Evolutionary conservation across 2,113 vertebrate genomes (phyloP), one percentile per base, ranked within the genome.

Genomic region (Tauraco erythrolophus): DNA sequence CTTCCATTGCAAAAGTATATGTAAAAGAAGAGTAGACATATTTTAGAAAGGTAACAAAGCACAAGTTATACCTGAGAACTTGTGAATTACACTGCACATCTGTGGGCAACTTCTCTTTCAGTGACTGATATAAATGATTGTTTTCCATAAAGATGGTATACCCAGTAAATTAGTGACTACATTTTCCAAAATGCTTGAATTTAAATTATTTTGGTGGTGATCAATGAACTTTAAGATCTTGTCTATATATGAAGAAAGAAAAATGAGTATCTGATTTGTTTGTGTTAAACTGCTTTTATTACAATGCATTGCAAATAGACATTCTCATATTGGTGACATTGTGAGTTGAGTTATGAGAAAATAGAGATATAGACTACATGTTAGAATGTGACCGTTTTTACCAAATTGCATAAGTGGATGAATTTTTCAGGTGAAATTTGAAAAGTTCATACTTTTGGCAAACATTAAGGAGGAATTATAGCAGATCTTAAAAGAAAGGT

Each of bases 311-410:
- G 9, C 14, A 61, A 78, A 43, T 21, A 71, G 7, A 1, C 35
- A 33, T 75, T 88, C 17, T 43, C 69, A 58, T 65, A n/a, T 45
- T 62, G 35, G 35, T 92, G 58, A 33, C 22, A 5, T 25, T 88
- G 13, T n/a, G 54, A 45, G 2, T 11, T 69, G 30, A 69, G 4
- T 72, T 58, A 75, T 3, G 9, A 74, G 35, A 48, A 72, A 86
- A 48, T 1, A 54, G 6, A 78, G 4, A 17, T 30, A 56, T 2
- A 69, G 16, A 6, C 11, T 68, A 21, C 9, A 35, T 0, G 0
- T 60, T 81, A 64, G 13, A 68, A 64, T 79, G 25, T 43, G 12
- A 9, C 8, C 33, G 6, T 10, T 93, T 68, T 58, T 54, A 37
- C 62, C 13, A 68, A 45, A 39, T 50, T 58, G 6, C 1, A 0